A percentile compares a stretch with the other conserved stretches of the same genome.
phyloP scores from a whole-genome alignment of 2,113 vertebrate species.

The Lipotes vexillifer region DNA sequence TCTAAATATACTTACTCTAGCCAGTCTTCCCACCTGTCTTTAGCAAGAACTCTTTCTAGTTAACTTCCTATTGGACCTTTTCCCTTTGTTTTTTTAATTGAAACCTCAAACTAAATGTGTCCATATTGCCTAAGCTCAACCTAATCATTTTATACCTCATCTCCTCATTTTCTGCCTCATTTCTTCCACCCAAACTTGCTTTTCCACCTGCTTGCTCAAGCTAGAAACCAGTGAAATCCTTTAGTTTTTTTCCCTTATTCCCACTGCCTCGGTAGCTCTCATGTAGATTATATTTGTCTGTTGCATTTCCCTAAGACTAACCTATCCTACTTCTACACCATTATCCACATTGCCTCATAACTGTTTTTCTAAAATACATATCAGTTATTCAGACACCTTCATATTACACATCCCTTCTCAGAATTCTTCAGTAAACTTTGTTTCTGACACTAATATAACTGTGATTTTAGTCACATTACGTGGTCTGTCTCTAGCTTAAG shows the following conservation, averaged over 20 bases:
- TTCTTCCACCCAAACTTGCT: background rate
- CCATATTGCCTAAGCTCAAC: background rate
- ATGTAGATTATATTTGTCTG: background rate
- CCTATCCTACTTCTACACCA: background rate
- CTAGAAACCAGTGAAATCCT: background rate
- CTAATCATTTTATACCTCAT: background rate
- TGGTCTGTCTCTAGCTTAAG: background rate
- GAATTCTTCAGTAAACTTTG: background rate
- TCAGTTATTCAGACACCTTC: background rate
- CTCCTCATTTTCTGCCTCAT: background rate
- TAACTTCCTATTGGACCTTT: background rate
- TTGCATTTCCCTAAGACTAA: background rate
- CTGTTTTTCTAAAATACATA: background rate
- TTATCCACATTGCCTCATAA: background rate
- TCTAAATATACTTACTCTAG: background rate
- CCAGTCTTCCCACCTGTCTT: background rate
- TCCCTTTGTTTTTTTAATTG: background rate
- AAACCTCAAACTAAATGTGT: background rate
- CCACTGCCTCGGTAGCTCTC: background rate
- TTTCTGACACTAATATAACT: background rate
- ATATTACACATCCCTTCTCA: background rate
- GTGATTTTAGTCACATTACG: background rate
- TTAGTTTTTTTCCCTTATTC: background rate
- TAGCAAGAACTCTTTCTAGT: background rate
- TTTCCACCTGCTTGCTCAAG: background rate